These are phyloP conservation scores for Pangasius mekongensis DNA, from an alignment of 2,797 vertebrate species.

Conservation along the genomic window DNA sequence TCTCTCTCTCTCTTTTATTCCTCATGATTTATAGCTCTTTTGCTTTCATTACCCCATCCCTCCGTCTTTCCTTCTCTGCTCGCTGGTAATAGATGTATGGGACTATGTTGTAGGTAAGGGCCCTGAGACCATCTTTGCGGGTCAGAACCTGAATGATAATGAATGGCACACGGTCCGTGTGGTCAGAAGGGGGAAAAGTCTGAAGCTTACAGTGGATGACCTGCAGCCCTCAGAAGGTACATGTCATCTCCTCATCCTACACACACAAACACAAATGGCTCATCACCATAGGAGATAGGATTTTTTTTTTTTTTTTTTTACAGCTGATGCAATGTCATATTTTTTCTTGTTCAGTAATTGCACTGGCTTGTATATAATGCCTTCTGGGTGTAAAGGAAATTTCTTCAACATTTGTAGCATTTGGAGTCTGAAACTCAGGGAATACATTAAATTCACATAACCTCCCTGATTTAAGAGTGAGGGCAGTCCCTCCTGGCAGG, in stretches of 20 bases:
- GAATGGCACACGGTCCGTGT: constrained; percentile 99
- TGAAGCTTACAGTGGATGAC: constrained; percentile 97
- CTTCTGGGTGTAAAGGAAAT: constrained; percentile 14
- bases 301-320: neutral
- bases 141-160: constrained; percentile 99
- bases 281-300: neutral
- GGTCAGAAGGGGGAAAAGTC: constrained; percentile 93
- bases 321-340: constrained; percentile 18
- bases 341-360: constrained; percentile 10
- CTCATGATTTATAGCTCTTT: constrained; percentile 58
- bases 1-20: constrained; percentile 25
- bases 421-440: constrained; percentile 22
- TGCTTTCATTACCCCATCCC: constrained; percentile 51
- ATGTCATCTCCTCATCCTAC: neutral
- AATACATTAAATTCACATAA: constrained; percentile 55
- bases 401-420: constrained; percentile 9
- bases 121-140: constrained; percentile 99
- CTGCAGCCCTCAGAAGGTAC: constrained; percentile 97
- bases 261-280: neutral
- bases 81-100: constrained; percentile 73
- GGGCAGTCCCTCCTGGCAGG: constrained; percentile 23
- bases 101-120: constrained; percentile 98
- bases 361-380: constrained; percentile 20
- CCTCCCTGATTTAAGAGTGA: constrained; percentile 54
- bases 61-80: constrained; percentile 50